These are phyloP conservation scores for Drosophila athabasca DNA, from an alignment of 1,140 invertebrate genomes.

Conservation along the genomic window DNA sequence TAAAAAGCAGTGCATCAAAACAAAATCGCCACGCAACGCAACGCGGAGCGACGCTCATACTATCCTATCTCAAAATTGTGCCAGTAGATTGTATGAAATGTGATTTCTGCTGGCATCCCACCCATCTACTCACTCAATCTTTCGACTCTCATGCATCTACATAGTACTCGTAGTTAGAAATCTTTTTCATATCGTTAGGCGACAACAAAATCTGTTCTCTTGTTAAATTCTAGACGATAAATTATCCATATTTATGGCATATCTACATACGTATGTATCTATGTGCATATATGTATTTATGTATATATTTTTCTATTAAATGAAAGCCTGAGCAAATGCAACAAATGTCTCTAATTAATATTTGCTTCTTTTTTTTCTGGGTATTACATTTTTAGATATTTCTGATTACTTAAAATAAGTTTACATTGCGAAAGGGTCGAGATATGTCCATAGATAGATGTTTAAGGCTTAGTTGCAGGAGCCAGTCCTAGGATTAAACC, in stretches of 20 bases:
- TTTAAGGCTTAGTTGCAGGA: too few relatives aligned
- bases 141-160: constrained; percentile 46
- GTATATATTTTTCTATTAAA: constrained; percentile 78
- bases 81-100: constrained; percentile 5
- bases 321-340: constrained; percentile 51
- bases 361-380: neutral
- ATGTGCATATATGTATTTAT: constrained; percentile 51
- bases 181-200: constrained; percentile 51
- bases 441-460: too few relatives aligned
- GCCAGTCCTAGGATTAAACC: too few relatives aligned
- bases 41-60: constrained; percentile 12
- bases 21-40: constrained; percentile 10
- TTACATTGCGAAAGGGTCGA: neutral
- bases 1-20: constrained; percentile 40
- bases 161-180: constrained; percentile 28
- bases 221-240: constrained; percentile 49
- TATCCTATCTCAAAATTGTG: constrained; percentile 62
- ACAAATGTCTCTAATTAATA: neutral
- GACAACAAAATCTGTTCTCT: constrained; percentile 57
- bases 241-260: constrained; percentile 56
- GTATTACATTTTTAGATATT: neutral
- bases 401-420: constrained; percentile 4
- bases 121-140: constrained; percentile 14
- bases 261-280: constrained; percentile 43
- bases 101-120: constrained; percentile 10